Conservation (phyloP, 2,888 invertebrate genomes). For the Glyphotaelius pellucidus region DNA sequence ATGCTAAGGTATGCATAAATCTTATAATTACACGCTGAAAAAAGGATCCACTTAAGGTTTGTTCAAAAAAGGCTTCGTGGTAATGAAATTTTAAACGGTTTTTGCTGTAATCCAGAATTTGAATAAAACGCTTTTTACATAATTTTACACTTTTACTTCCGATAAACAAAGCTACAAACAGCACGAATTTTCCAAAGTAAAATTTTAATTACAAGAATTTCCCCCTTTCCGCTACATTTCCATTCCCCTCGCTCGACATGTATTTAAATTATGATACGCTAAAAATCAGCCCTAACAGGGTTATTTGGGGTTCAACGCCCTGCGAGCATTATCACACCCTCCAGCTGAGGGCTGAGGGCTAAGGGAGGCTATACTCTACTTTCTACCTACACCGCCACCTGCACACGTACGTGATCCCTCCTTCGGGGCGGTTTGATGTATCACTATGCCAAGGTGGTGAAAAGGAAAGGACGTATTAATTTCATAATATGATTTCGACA, state of each 20-base stretch:
- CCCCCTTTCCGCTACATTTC: slow-evolving; percentile 25
- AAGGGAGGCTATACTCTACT: slow-evolving; percentile 44
- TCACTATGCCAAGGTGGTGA: slow-evolving; percentile 45
- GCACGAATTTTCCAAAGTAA: slow-evolving; percentile 22
- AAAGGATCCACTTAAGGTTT: background rate
- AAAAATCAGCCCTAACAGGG: slow-evolving; percentile 65
- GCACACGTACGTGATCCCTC: slow-evolving; percentile 27
- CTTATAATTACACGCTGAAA: background rate
- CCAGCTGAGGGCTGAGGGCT: slow-evolving; percentile 49
- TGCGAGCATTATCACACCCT: slow-evolving; percentile 57
- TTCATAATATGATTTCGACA: slow-evolving; percentile 11
- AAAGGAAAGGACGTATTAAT: slow-evolving; percentile 38
- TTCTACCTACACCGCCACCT: slow-evolving; percentile 34
- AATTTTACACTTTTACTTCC: slow-evolving; percentile 7
- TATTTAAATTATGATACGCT: slow-evolving; percentile 63
- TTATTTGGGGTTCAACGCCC: slow-evolving; percentile 65
- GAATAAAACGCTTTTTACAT: slow-evolving; percentile 1
- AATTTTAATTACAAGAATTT: slow-evolving; percentile 52
- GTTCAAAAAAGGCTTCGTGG: background rate
- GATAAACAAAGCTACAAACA: slow-evolving; percentile 7
- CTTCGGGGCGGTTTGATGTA: slow-evolving; percentile 36
- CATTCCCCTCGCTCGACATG: slow-evolving; percentile 43
- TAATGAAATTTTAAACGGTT: background rate
- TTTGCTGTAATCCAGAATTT: background rate
- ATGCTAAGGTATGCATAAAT: background rate